Conservation (phyloP, 2,888 invertebrate genomes). For the Melinopterus prodromus region DNA sequence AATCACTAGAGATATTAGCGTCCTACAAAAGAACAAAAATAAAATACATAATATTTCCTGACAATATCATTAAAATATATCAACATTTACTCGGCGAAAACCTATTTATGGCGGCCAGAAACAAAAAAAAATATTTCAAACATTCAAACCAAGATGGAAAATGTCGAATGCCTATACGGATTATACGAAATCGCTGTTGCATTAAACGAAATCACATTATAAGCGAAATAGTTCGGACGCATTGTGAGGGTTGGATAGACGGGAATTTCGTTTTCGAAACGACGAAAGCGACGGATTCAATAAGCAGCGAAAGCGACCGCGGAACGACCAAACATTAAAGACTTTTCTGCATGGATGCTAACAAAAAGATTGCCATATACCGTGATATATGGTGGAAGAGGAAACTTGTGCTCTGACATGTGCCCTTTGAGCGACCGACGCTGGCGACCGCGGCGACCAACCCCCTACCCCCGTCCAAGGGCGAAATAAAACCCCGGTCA, state of each 20-base stretch:
- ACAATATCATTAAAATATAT: no score
- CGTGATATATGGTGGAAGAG: constrained; percentile 4
- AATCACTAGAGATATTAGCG: no score
- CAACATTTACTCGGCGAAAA: no score
- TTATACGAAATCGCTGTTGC: background rate
- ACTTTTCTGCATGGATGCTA: constrained; percentile 4
- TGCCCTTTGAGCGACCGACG: background rate
- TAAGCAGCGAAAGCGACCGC: background rate
- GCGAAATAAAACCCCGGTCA: constrained; percentile 6
- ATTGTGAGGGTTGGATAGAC: background rate
- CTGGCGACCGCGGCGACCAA: background rate
- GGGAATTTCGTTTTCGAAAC: background rate
- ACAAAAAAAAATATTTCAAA: no score
- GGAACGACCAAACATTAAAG: constrained; percentile 4
- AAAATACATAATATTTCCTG: no score
- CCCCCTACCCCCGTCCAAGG: background rate
- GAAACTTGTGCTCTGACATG: constrained; percentile 4
- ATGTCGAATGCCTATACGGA: background rate
- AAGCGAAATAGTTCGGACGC: background rate
- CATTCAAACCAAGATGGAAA: background rate
- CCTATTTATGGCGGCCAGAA: no score
- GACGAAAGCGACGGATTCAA: background rate
- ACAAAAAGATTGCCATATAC: constrained; percentile 4
- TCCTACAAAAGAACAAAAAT: no score
- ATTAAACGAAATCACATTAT: background rate